A percentile compares a stretch with the other conserved stretches of the same genome.
Conservation (phyloP, 1,140 invertebrate genomes). For the Pissodes strobi region DNA sequence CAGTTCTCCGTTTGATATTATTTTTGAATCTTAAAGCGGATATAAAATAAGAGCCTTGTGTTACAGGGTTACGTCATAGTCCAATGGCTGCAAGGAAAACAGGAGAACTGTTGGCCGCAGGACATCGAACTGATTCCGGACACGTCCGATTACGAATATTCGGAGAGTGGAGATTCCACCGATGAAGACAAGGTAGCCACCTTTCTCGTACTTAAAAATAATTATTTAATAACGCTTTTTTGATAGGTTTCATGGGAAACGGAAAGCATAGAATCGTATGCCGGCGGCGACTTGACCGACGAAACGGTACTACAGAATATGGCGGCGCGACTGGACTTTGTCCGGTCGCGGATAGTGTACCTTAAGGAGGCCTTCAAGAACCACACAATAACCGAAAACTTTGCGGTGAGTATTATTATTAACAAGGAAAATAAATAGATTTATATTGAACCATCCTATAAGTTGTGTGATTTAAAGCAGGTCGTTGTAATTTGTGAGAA, state of each 20-base stretch:
- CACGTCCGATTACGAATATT: constrained; percentile 63
- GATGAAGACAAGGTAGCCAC: constrained; percentile 56
- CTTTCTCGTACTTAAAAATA: no score
- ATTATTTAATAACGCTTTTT: not conserved
- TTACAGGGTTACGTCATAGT: constrained; percentile 68
- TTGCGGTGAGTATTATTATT: constrained; percentile 41
- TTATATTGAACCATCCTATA: no score
- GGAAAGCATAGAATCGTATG: constrained; percentile 65
- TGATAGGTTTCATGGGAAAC: constrained; percentile 78
- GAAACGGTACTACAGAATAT: constrained; percentile 51
- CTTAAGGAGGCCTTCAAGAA: constrained; percentile 49
- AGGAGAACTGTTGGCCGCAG: constrained; percentile 90
- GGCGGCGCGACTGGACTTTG: constrained; percentile 52
- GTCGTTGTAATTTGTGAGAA: no score
- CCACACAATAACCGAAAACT: constrained; percentile 46
- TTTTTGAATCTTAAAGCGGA: no score
- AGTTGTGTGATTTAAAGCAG: no score
- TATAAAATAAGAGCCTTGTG: no score
- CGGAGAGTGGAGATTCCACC: constrained; percentile 62
- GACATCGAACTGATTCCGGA: constrained; percentile 50
- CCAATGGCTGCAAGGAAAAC: constrained; percentile 85
- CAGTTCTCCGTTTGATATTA: no score
- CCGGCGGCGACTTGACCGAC: constrained; percentile 50
- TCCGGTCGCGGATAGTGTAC: constrained; percentile 49
- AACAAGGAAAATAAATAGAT: not conserved